Conservation (phyloP, 2,888 invertebrate species). For the Rhimphoctona megacephalus region DNA sequence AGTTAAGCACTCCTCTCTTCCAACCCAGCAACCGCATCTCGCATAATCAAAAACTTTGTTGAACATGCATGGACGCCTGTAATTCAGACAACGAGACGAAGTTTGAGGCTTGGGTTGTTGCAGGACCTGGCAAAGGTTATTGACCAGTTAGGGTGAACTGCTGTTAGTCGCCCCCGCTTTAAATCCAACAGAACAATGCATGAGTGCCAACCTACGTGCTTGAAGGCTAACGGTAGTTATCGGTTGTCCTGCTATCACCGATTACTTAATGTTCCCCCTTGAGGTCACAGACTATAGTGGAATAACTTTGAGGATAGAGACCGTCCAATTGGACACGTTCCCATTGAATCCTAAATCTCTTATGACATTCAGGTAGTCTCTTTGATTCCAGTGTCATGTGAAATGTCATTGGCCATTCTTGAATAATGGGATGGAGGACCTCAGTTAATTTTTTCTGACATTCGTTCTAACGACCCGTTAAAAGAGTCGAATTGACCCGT, state of each 20-base stretch:
- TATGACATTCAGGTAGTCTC: not conserved
- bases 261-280: constrained; percentile 45
- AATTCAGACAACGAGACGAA: constrained; percentile 64
- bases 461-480: not conserved
- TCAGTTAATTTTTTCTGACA: not conserved
- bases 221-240: constrained; percentile 49
- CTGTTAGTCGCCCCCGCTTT: constrained; percentile 4
- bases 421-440: not conserved
- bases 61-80: constrained; percentile 44
- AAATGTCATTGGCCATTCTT: not conserved
- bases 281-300: constrained; percentile 9
- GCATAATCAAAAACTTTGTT: constrained; percentile 57
- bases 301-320: constrained; percentile 15
- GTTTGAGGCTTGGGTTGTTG: constrained; percentile 41
- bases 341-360: not conserved
- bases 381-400: not conserved
- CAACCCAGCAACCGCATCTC: constrained; percentile 25
- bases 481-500: not conserved
- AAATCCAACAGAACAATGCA: constrained; percentile 36
- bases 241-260: constrained; percentile 40
- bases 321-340: constrained; percentile 24
- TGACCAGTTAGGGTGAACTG: constrained; percentile 13
- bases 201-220: constrained; percentile 28
- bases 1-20: constrained; percentile 2
- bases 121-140: constrained; percentile 41